Conservation (phyloP, 1,140 invertebrate genomes). For the Copidosoma floridanum region DNA sequence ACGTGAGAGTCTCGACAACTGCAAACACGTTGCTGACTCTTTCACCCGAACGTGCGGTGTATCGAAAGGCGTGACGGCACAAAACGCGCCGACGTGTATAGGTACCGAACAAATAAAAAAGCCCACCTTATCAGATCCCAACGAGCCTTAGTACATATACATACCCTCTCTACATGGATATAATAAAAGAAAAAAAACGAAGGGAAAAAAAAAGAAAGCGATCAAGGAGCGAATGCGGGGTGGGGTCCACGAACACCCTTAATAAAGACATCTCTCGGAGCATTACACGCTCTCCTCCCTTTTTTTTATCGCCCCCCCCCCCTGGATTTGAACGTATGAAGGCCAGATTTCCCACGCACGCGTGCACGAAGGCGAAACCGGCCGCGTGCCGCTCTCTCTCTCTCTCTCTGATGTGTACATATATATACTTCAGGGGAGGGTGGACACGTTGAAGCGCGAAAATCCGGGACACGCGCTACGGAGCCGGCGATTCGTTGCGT, state of each 20-base stretch:
- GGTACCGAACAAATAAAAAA: too few species aligned
- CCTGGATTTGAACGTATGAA: too few species aligned
- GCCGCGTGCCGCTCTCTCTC: neutral
- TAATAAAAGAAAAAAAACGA: neutral
- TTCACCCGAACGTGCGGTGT: neutral
- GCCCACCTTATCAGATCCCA: conserved; percentile 11
- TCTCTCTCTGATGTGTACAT: too few species aligned
- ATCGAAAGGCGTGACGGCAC: conserved; percentile 17
- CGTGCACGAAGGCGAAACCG: neutral
- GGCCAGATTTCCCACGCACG: conserved; percentile 14
- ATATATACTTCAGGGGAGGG: too few species aligned
- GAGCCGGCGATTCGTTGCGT: conserved; percentile 32
- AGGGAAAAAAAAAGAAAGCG: neutral
- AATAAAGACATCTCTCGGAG: conserved; percentile 22
- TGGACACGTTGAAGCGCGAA: conserved; percentile 7
- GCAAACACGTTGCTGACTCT: neutral
- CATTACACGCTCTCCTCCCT: neutral
- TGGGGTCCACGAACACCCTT: neutral
- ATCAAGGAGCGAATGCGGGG: neutral
- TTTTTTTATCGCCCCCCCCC: neutral
- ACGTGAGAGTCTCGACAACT: neutral
- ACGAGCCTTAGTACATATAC: neutral
- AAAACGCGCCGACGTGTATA: too few species aligned
- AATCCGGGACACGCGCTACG: conserved; percentile 26
- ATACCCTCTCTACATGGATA: neutral